A percentile compares a stretch with the other conserved stretches of the same genome.
Evolutionary conservation across 2,888 invertebrate genomes (phyloP).

Genomic region (Caenorhabditis doughertyi): DNA sequence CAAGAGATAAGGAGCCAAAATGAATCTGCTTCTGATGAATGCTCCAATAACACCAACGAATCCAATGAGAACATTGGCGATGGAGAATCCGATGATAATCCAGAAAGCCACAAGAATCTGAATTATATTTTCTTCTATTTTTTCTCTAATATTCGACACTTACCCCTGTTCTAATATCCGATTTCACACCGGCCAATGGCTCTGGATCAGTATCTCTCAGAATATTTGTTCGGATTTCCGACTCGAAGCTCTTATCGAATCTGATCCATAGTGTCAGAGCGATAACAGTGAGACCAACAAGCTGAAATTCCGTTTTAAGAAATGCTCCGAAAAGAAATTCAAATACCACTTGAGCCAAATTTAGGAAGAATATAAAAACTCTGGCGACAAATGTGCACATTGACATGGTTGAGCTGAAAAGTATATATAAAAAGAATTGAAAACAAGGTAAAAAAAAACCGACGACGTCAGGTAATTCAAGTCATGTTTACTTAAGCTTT

Average conservation of each 20-base stretch:
- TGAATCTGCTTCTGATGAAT: slow-evolving; percentile 31
- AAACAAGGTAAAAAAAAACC: neutral
- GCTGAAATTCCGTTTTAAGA: slow-evolving; percentile 59
- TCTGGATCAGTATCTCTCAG: slow-evolving; percentile 63
- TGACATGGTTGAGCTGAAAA: slow-evolving; percentile 45
- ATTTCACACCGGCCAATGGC: slow-evolving; percentile 67
- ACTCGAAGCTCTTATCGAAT: slow-evolving; percentile 76
- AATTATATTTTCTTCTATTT: too few species aligned
- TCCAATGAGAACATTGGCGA: slow-evolving; percentile 73
- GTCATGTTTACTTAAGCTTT: slow-evolving; percentile 41
- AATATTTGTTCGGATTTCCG: slow-evolving; percentile 70
- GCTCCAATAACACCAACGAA: slow-evolving; percentile 72
- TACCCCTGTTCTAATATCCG: slow-evolving; percentile 71
- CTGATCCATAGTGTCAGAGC: slow-evolving; percentile 78
- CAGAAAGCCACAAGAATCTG: slow-evolving; percentile 78
- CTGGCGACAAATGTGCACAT: slow-evolving; percentile 58
- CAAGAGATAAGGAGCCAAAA: slow-evolving; percentile 61
- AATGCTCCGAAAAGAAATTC: neutral
- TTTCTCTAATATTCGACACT: too few species aligned
- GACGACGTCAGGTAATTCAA: slow-evolving; percentile 44
- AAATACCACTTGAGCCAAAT: slow-evolving; percentile 65
- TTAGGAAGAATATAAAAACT: slow-evolving; percentile 57
- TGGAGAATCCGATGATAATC: slow-evolving; percentile 77
- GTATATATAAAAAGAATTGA: neutral
- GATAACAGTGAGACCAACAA: slow-evolving; percentile 74